phyloP scores from a whole-genome alignment of 2,888 invertebrate species.

The Nudaria mundana region DNA sequence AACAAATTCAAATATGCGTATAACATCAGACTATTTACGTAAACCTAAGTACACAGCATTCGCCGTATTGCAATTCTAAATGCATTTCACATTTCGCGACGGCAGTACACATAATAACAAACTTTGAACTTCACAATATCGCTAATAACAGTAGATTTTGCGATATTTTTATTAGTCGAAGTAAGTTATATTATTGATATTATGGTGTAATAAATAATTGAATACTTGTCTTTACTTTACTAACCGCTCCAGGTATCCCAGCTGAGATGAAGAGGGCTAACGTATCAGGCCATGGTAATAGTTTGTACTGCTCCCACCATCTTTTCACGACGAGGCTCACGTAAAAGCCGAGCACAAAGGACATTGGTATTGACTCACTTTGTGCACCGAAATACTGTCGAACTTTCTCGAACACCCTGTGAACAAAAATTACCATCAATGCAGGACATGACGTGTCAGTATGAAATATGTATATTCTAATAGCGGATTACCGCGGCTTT shows the following conservation, averaged over 20 bases:
- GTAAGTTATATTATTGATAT: not conserved
- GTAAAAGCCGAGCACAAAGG: constrained; percentile 97
- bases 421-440: constrained; percentile 35
- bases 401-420: constrained; percentile 93
- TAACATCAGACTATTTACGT: constrained; percentile 28
- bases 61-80: constrained; percentile 27
- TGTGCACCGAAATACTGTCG: constrained; percentile 93
- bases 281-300: constrained; percentile 96
- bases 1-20: constrained; percentile 17
- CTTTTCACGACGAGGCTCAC: constrained; percentile 94
- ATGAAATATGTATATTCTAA: too few species aligned
- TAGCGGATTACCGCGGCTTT: too few species aligned
- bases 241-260: constrained; percentile 94
- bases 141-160: not conserved
- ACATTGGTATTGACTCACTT: constrained; percentile 95
- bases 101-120: constrained; percentile 10
- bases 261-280: constrained; percentile 95
- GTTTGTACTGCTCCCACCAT: constrained; percentile 97
- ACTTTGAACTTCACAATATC: not conserved
- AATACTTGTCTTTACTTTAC: constrained; percentile 73
- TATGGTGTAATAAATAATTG: constrained; percentile 26
- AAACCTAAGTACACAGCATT: constrained; percentile 26
- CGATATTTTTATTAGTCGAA: not conserved
- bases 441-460: too few species aligned
- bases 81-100: constrained; percentile 22